These are phyloP conservation scores for Falco biarmicus DNA, from an alignment of 2,797 vertebrate genomes.

Conservation along the genomic window DNA sequence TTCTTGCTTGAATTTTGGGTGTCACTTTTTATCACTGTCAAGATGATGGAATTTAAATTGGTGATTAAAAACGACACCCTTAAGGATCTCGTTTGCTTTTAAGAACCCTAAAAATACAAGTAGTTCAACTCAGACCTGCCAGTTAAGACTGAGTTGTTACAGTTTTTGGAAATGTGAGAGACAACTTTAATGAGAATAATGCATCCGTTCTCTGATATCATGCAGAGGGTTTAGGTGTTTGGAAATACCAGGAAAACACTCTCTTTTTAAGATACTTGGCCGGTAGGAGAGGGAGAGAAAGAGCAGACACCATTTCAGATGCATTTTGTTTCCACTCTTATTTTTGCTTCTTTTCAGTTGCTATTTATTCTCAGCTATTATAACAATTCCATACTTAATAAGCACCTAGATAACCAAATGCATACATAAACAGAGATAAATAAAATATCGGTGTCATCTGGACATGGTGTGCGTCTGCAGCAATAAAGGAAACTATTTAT, in stretches of 20 bases:
- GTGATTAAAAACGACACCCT: neutral
- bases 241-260: neutral
- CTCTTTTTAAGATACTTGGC: neutral
- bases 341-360: conserved; percentile 14
- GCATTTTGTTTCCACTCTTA: neutral
- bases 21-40: neutral
- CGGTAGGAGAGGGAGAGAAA: neutral
- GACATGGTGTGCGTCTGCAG: conserved; percentile 20
- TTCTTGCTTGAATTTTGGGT: conserved; percentile 2
- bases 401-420: conserved; percentile 26
- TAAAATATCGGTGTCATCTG: conserved; percentile 45
- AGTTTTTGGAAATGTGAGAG: conserved; percentile 17
- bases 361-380: neutral
- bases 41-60: conserved; percentile 18
- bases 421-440: neutral
- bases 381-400: conserved; percentile 4
- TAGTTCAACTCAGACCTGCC: neutral
- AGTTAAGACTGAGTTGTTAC: neutral
- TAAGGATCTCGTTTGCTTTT: neutral
- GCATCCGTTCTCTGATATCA: neutral
- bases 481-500: conserved; percentile 29
- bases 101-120: conserved; percentile 10
- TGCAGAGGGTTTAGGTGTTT: neutral
- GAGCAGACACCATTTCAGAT: neutral
- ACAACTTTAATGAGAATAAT: neutral